These are phyloP conservation scores for Ashinkailepas kermadecensis DNA, from an alignment of 2,888 invertebrate species.

Conservation along the genomic window DNA sequence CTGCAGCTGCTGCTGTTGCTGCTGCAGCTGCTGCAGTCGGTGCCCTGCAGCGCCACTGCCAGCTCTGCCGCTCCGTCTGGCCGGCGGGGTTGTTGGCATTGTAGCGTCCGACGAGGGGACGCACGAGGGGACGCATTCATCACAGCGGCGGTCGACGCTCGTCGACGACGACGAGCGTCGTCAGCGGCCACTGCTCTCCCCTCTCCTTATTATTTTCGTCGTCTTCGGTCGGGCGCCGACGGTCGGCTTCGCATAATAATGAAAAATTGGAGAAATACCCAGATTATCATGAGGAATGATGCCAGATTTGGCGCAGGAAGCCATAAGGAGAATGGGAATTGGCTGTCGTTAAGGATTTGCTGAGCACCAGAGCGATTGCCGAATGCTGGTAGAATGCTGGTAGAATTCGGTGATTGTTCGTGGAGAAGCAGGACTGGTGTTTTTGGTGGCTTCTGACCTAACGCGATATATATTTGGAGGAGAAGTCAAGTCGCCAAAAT, in stretches of 20 bases:
- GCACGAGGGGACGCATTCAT: neutral
- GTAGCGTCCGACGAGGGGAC: no score
- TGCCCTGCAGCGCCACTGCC: no score
- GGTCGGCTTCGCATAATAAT: conserved; percentile 6
- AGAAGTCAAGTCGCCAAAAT: no score
- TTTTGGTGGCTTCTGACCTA: no score
- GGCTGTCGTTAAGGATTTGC: neutral
- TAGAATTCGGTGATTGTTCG: neutral
- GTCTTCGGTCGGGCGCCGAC: neutral
- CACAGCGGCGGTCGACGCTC: neutral
- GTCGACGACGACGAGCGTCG: neutral
- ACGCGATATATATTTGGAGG: no score
- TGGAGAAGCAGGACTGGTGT: neutral
- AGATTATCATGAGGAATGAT: conserved; percentile 19
- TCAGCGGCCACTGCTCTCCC: neutral
- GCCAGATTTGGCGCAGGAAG: conserved; percentile 7
- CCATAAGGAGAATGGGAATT: neutral
- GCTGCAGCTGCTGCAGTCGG: no score
- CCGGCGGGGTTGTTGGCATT: no score
- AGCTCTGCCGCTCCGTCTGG: no score
- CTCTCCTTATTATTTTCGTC: neutral
- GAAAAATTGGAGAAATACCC: conserved; percentile 15
- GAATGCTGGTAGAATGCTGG: no score
- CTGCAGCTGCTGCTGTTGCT: no score
- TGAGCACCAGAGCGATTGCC: neutral